These are phyloP conservation scores for Amiota mariae DNA, from an alignment of 2,888 invertebrate species.

Conservation along the genomic window DNA sequence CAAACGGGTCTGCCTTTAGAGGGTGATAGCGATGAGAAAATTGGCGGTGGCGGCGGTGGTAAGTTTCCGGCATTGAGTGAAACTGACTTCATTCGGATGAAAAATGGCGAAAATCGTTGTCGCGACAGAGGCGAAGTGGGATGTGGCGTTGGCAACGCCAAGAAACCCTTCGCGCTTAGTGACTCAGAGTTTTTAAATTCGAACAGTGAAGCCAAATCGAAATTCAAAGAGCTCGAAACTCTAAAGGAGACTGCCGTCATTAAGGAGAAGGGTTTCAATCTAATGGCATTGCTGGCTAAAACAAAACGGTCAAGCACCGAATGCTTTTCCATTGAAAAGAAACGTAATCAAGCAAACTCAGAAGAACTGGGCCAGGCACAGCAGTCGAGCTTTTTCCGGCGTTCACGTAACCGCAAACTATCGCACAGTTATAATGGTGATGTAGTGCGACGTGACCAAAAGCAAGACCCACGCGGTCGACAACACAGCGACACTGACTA, in stretches of 20 bases:
- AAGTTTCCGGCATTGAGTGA: conserved; percentile 71
- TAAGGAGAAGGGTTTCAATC: conserved; percentile 69
- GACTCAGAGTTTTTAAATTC: conserved; percentile 72
- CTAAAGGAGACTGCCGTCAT: conserved; percentile 47
- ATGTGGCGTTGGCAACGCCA: conserved; percentile 47
- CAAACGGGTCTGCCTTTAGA: conserved; percentile 51
- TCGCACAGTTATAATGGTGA: conserved; percentile 72
- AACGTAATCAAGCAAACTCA: conserved; percentile 67
- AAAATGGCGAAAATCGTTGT: conserved; percentile 56
- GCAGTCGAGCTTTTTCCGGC: conserved; percentile 61
- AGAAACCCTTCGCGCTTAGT: conserved; percentile 70
- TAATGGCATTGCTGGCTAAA: conserved; percentile 69
- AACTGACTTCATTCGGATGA: conserved; percentile 71
- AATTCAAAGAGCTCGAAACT: conserved; percentile 50
- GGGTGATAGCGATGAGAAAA: not conserved
- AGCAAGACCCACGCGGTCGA: conserved; percentile 60
- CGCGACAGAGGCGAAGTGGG: conserved; percentile 48
- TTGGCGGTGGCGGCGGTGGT: conserved; percentile 37
- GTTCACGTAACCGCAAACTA: conserved; percentile 70
- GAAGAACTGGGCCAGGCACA: conserved; percentile 59
- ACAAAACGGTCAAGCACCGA: conserved; percentile 71
- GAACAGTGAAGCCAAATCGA: conserved; percentile 54
- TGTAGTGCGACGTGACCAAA: conserved; percentile 48
- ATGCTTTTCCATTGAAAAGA: conserved; percentile 70
- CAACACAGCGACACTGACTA: conserved; percentile 71